phyloP scores from a whole-genome alignment of 2,797 vertebrate genomes.

The Rhincodon typus region DNA sequence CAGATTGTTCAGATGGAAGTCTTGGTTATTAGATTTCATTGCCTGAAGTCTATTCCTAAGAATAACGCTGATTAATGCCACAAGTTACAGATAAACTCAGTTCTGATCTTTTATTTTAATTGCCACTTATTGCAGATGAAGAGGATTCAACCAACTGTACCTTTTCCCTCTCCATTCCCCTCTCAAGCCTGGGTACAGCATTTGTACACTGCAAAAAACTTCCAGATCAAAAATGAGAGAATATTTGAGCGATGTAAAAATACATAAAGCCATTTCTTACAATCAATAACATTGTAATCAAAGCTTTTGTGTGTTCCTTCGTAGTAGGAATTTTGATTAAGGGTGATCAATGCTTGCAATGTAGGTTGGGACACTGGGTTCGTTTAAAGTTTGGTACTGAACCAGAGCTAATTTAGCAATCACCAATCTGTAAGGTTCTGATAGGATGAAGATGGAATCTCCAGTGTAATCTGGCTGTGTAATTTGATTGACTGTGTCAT shows the following conservation, averaged over 20 bases:
- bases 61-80: not conserved
- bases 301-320: not conserved
- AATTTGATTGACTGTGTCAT: not conserved
- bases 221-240: not conserved
- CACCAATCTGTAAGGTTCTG: not conserved
- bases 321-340: not conserved
- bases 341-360: not conserved
- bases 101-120: conserved; percentile 14
- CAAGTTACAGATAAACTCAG: not conserved
- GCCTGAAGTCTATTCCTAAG: not conserved
- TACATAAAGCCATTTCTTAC: not conserved
- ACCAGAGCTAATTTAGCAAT: not conserved
- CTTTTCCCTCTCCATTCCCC: not conserved
- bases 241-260: not conserved
- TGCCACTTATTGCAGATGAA: not conserved
- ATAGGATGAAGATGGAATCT: not conserved
- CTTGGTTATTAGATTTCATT: not conserved
- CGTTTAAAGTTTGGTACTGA: not conserved
- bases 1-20: not conserved
- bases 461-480: not conserved
- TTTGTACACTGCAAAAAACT: not conserved
- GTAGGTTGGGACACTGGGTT: not conserved
- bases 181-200: not conserved
- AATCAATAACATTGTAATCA: not conserved
- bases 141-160: not conserved